Evolutionary conservation across 2,797 vertebrate genomes (phyloP).

Genomic region (Champsocephalus gunnari): DNA sequence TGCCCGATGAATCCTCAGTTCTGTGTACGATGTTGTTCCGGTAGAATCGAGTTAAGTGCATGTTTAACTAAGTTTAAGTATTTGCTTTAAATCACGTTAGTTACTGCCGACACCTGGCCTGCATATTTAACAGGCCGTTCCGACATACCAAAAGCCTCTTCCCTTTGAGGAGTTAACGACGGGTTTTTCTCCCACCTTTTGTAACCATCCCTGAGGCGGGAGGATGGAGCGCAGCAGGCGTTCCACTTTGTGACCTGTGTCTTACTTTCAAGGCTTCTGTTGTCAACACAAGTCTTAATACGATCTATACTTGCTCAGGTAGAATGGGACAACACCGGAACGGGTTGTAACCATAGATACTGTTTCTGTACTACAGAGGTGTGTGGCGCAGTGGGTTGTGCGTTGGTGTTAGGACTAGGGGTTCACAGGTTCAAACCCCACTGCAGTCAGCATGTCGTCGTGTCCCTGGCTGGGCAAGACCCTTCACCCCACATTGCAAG

Average conservation of each 20-base stretch:
- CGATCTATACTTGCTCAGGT: neutral
- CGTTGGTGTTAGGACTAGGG: too few relatives aligned
- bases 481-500: too few relatives aligned
- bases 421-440: too few relatives aligned
- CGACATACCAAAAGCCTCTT: neutral
- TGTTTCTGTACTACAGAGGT: neutral
- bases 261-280: conserved; percentile 16
- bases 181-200: conserved; percentile 44
- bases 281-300: neutral
- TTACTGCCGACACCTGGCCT: neutral
- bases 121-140: conserved; percentile 4
- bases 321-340: neutral
- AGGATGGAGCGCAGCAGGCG: conserved; percentile 40
- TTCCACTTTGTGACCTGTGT: conserved; percentile 49
- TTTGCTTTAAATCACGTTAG: conserved; percentile 3
- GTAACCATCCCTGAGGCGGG: conserved; percentile 31
- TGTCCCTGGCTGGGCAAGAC: too few relatives aligned
- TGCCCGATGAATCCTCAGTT: neutral
- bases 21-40: neutral
- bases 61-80: neutral
- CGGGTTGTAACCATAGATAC: neutral
- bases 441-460: too few relatives aligned
- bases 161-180: conserved; percentile 58
- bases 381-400: too few relatives aligned
- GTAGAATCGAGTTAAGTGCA: neutral